A percentile compares a stretch with the other conserved stretches of the same genome.
Conservation (phyloP, 30 jellyfish, hydroid and myxozoan species). For the Nemopilema nomurai region DNA sequence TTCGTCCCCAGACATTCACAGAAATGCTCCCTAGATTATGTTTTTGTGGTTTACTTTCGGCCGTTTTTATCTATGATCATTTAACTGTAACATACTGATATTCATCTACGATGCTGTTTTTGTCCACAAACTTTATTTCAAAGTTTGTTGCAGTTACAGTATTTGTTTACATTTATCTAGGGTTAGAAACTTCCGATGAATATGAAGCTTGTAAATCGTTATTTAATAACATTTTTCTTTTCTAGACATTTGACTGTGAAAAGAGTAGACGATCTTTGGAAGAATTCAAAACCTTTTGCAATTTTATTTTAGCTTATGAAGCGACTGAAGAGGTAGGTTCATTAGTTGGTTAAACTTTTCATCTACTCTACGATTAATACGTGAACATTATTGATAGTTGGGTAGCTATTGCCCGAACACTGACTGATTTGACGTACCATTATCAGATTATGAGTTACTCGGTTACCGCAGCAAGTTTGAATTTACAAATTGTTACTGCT, state of each 20-base stretch:
- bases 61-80: no score
- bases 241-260: conserved; percentile 45
- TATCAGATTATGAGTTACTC: background rate
- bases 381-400: background rate
- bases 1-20: background rate
- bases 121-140: no score
- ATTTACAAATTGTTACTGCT: background rate
- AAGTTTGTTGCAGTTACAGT: background rate
- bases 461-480: no score
- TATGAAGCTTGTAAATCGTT: background rate
- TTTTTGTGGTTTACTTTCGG: no score
- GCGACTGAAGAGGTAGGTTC: conserved; percentile 65
- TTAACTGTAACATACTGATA: no score
- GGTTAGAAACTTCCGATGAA: background rate
- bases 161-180: background rate
- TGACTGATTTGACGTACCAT: background rate
- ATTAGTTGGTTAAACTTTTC: background rate
- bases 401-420: background rate
- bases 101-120: no score
- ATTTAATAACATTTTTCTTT: background rate
- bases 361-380: background rate
- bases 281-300: conserved; percentile 77
- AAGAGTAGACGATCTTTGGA: conserved; percentile 64
- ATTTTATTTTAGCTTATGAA: conserved; percentile 74
- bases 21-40: background rate